Base-by-base conservation (phyloP, 2,888 invertebrate species). In the Nephrotoma guestfalica region DNA sequence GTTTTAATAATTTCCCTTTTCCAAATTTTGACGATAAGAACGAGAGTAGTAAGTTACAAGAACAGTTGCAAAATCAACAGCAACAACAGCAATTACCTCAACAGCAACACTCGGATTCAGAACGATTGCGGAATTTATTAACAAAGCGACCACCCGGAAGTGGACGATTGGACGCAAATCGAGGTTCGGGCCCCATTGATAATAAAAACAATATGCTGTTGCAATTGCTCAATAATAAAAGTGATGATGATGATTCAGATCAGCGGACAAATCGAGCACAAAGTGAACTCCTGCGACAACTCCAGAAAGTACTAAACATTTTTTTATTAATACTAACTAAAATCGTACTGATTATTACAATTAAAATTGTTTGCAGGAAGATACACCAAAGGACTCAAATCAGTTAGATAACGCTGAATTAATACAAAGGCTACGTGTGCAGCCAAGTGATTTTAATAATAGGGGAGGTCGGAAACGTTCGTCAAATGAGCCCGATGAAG, bases 221-320 rank as follows among this genome's bases (percentile, higher is more conserved):
- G 40, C 90, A 96, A 96, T 93, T 97, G 91, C 92, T 97, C 88
- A 97, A 96, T 90, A 96, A 96, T 88, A 96, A 95, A 91, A 95
- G 94, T 87, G 96, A 96, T 89, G 96, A 96, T 88, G 96, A 96
- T 88, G 94, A 94, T 87, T 95, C 95, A 92, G 92, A 88, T 92
- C 93, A 88, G 93, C 45, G 88, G 89, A 87, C 91, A 89, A 18
- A 71, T 88, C 88, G 85, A 86, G 86, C 85, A 88, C 92, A 92
- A 86, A 93, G 93, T 89, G 94, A 93, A 86, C 90, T 94, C 42
- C 91, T 94, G 87, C 93, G 93, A 0, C 93, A 94, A 88, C 89
- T 92, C 83, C 91, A 92, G 87, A 92, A 92, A 88, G 85, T 85
- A 85, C 18, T 42, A 41, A 84, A n/a, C 9, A n/a, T 71, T n/a